Percentiles rank a stretch among this genome's conserved stretches.
Conservation (phyloP, 2,888 invertebrate species). For the Dendrolimus houi region DNA sequence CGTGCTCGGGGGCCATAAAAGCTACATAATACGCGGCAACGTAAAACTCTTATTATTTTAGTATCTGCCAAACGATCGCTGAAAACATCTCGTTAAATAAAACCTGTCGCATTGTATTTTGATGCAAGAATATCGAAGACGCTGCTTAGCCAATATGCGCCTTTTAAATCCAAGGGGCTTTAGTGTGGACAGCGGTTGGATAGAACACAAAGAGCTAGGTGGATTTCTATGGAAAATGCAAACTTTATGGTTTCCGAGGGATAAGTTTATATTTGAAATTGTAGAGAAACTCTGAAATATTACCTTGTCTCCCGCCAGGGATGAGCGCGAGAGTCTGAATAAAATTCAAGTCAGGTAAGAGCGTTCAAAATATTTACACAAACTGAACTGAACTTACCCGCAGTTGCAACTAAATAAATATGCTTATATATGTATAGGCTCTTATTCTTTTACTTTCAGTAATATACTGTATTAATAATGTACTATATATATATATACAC, state of each 20-base stretch:
- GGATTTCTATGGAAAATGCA: conserved; percentile 73
- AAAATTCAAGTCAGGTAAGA: conserved; percentile 63
- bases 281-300: conserved; percentile 70
- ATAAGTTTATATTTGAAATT: conserved; percentile 75
- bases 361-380: conserved; percentile 61
- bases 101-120: conserved; percentile 50
- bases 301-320: conserved; percentile 62
- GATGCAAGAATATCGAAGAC: conserved; percentile 42
- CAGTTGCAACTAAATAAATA: conserved; percentile 41
- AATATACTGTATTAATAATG: conserved; percentile 8
- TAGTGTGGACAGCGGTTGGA: conserved; percentile 65
- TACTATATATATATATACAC: background rate
- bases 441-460: conserved; percentile 19
- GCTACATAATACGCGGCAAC: conserved; percentile 70
- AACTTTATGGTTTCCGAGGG: conserved; percentile 72
- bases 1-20: conserved; percentile 66
- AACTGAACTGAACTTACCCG: conserved; percentile 40
- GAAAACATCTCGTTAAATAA: conserved; percentile 72
- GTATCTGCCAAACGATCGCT: conserved; percentile 70
- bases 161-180: conserved; percentile 67
- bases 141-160: conserved; percentile 46
- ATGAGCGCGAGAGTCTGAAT: conserved; percentile 49
- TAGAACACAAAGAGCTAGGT: conserved; percentile 57
- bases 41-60: conserved; percentile 75
- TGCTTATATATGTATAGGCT: conserved; percentile 23